Base-by-base conservation (phyloP, 2,888 invertebrate species). In the Diachrysia chrysitis region DNA sequence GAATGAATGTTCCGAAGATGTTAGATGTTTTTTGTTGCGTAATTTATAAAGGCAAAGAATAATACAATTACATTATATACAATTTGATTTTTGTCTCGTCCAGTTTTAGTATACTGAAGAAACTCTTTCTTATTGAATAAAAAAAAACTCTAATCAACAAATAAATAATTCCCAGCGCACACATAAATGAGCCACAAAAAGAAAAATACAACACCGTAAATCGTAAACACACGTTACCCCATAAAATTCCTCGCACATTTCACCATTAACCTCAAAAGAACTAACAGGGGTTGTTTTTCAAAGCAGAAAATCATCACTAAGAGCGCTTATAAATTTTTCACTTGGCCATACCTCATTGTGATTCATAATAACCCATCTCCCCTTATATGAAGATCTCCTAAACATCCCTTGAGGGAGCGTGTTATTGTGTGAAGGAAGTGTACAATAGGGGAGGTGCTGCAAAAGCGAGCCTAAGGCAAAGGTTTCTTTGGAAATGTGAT, bases 241-340 rank as follows among this genome's bases (percentile, higher is more conserved):
- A 66, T 68, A 68, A 77, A 71, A 62, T 57, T 58, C 68, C 72
- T 75, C 37, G 56, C 60, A 69, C 69, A 71, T 69, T 69, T 54
- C 48, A 59, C 70, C 48, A 63, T 78, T 75, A 78, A 78, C 79
- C 75, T 74, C 78, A 74, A 75, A 78, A 75, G 61, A 73, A 69
- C 59, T 58, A 69, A 60, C 56, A 66, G 63, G 70, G 78, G 71
- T 63, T 67, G 62, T 55, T 69, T 71, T 66, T 66, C 58, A 65
- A 60, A 65, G 53, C 61, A 65, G 64, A 70, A 61, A 69, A 57
- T 48, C 29, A 70, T 71, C 84, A 80, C 80, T 83, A 83, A 82
- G 79, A 86, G 83, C 83, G 87, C 84, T 86, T 83, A 77, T 90
- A 86, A 82, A 86, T 89, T 86, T 87, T 90, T 87, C 79, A 90